phyloP scores from a whole-genome alignment of 2,113 vertebrate species.

The Cyprinodon tularosa region DNA sequence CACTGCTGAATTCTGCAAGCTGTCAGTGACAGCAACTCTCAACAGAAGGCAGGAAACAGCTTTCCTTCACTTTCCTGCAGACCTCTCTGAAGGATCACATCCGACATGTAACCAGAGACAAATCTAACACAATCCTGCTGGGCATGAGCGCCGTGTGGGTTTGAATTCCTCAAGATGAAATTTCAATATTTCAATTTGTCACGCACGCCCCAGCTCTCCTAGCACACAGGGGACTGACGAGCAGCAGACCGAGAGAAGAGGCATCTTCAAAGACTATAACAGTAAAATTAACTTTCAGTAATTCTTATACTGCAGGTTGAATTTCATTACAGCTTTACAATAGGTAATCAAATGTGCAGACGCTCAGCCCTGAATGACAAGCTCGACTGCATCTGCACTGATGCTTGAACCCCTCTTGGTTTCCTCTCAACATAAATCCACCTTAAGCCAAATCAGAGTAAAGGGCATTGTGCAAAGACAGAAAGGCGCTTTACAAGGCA shows the following conservation, averaged over 20 bases:
- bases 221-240: background rate
- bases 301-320: slow-evolving; percentile 8
- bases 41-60: background rate
- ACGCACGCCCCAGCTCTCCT: slow-evolving; percentile 32
- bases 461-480: slow-evolving; percentile 2
- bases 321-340: slow-evolving; percentile 48
- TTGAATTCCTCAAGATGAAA: slow-evolving; percentile 45
- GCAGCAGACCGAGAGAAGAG: slow-evolving; percentile 5
- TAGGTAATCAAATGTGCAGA: slow-evolving; percentile 44
- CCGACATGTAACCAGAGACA: slow-evolving; percentile 13
- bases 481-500: background rate
- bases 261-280: slow-evolving; percentile 26
- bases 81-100: slow-evolving; percentile 13
- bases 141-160: slow-evolving; percentile 22
- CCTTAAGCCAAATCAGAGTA: slow-evolving; percentile 6
- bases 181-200: slow-evolving; percentile 65
- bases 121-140: slow-evolving; percentile 35
- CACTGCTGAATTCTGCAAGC: slow-evolving; percentile 8
- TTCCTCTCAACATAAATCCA: slow-evolving; percentile 19
- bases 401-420: slow-evolving; percentile 4
- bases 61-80: slow-evolving; percentile 15
- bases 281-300: slow-evolving; percentile 40
- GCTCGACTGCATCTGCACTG: slow-evolving; percentile 20
- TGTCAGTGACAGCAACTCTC: slow-evolving; percentile 1
- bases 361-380: slow-evolving; percentile 28